These are phyloP conservation scores for Meandrina meandrites DNA, from an alignment of 92 coral and sea anemone genomes.

Conservation along the genomic window DNA sequence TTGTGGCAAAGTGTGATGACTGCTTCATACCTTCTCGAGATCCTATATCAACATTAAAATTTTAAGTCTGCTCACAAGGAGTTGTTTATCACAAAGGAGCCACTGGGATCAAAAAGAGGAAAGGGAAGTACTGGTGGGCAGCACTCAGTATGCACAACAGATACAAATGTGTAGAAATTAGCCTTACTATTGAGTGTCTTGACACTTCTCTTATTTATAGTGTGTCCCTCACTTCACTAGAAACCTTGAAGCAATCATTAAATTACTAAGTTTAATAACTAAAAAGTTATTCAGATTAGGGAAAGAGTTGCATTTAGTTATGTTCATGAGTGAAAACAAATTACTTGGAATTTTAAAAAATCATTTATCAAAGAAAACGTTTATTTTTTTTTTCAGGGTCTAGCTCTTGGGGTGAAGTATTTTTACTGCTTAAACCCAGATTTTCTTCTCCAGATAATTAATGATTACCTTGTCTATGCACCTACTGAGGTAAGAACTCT, in stretches of 20 bases:
- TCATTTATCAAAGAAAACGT: neutral
- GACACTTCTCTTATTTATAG: no score
- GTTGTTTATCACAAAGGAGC: neutral
- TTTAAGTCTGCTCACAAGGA: neutral
- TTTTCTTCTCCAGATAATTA: slow-evolving; percentile 88
- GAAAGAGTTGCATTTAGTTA: neutral
- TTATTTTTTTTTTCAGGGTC: slow-evolving; percentile 72
- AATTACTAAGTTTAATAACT: no score
- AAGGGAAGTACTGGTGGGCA: no score
- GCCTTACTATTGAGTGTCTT: no score
- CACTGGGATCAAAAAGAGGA: no score
- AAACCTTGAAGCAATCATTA: no score
- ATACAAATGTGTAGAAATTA: no score
- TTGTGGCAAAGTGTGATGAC: neutral
- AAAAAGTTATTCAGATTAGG: no score
- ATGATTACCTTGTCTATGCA: slow-evolving; percentile 90
- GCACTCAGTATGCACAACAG: no score
- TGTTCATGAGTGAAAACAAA: neutral
- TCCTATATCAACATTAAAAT: neutral
- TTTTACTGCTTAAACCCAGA: slow-evolving; percentile 88
- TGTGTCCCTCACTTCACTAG: no score
- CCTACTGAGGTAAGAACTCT: slow-evolving; percentile 83
- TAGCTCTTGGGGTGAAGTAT: slow-evolving; percentile 89
- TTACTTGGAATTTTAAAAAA: neutral
- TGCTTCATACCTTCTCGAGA: no score